Conservation (phyloP, 2,113 vertebrate species). For the Narcine bancroftii region DNA sequence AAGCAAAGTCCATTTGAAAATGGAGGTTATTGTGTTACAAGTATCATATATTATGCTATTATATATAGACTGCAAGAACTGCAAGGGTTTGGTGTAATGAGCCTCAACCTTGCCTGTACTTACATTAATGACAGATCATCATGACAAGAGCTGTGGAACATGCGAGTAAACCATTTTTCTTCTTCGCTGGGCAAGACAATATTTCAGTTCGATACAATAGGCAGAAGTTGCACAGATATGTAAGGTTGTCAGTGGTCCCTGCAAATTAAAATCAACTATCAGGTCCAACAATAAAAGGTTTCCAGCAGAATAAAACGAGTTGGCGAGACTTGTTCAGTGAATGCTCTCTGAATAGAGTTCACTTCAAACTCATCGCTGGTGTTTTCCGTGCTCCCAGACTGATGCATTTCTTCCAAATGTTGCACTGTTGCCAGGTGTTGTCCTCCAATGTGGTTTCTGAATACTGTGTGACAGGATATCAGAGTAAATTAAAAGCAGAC, state of each 20-base stretch:
- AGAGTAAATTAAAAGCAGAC: background rate
- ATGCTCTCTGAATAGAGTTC: background rate
- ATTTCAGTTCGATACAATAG: slow-evolving; percentile 62
- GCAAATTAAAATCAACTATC: slow-evolving; percentile 35
- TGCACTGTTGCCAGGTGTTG: background rate
- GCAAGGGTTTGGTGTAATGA: slow-evolving; percentile 54
- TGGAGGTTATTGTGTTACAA: slow-evolving; percentile 11
- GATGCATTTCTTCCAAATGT: too few relatives aligned
- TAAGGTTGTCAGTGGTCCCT: slow-evolving; percentile 56
- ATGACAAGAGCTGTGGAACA: slow-evolving; percentile 64
- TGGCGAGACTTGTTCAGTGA: background rate
- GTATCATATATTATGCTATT: slow-evolving; percentile 63
- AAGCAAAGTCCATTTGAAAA: slow-evolving; percentile 13
- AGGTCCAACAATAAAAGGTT: background rate
- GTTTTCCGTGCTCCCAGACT: background rate
- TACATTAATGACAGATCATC: slow-evolving; percentile 79
- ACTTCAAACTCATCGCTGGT: background rate
- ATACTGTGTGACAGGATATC: background rate
- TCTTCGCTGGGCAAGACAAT: slow-evolving; percentile 62
- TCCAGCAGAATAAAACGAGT: background rate
- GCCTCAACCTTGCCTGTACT: slow-evolving; percentile 60
- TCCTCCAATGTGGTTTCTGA: too few relatives aligned
- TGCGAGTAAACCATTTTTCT: slow-evolving; percentile 57
- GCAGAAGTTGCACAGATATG: slow-evolving; percentile 58
- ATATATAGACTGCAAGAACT: slow-evolving; percentile 56